These are phyloP conservation scores for Perdita meconis DNA, from an alignment of 2,888 invertebrate species.

Conservation along the genomic window DNA sequence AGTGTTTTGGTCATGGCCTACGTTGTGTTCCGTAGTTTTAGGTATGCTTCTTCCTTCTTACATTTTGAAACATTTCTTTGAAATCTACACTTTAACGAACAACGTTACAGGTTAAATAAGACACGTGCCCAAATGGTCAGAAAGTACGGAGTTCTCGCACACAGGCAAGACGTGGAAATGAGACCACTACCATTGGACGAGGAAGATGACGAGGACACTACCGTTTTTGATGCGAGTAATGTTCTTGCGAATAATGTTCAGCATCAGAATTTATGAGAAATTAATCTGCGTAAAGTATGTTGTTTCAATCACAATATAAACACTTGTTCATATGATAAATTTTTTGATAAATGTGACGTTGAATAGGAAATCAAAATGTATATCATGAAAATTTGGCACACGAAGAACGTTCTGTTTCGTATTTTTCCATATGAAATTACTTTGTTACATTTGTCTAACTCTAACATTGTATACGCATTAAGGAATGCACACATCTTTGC, in stretches of 20 bases:
- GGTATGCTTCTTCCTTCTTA: no score
- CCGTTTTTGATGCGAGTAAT: conserved; percentile 82
- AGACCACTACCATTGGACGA: conserved; percentile 84
- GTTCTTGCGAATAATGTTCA: conserved; percentile 68
- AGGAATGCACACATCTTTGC: conserved; percentile 48
- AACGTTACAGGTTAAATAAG: conserved; percentile 78
- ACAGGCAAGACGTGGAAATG: conserved; percentile 84
- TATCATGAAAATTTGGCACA: conserved; percentile 6
- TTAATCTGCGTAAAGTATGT: conserved; percentile 18
- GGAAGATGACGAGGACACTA: conserved; percentile 84
- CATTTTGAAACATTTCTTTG: no score
- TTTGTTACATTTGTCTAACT: conserved; percentile 47
- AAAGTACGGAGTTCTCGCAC: conserved; percentile 84
- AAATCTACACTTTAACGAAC: not conserved
- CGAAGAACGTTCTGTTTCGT: conserved; percentile 25
- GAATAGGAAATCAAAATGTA: conserved; percentile 8
- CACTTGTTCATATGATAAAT: conserved; percentile 25
- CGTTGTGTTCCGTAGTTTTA: conserved; percentile 79
- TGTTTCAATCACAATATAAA: conserved; percentile 20
- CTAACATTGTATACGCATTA: conserved; percentile 45
- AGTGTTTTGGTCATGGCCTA: conserved; percentile 80
- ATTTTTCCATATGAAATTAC: conserved; percentile 42
- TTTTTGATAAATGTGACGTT: conserved; percentile 24
- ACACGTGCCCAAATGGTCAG: conserved; percentile 82
- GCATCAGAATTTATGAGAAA: conserved; percentile 67